Evolutionary conservation across 2,113 vertebrate species (phyloP).

Genomic region (Aegotheles bennettii): DNA sequence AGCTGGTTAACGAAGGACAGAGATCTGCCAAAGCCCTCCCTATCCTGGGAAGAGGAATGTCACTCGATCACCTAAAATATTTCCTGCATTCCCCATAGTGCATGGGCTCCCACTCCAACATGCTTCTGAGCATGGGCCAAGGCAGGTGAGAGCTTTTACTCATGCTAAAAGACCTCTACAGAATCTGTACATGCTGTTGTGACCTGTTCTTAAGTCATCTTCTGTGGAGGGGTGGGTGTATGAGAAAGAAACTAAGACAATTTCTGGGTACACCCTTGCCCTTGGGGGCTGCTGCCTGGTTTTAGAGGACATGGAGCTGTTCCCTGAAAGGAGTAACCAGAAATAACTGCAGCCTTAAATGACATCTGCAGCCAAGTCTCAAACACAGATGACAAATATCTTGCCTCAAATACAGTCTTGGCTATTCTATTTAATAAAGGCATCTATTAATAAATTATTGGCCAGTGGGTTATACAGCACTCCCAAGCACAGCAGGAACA

Average conservation of each 20-base stretch:
- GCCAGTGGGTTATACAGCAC: neutral
- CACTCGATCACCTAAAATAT: accelerated
- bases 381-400: neutral
- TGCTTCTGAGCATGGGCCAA: accelerated
- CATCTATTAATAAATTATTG: neutral
- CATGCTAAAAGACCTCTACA: neutral
- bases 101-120: neutral
- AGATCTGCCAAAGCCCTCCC: neutral
- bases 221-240: neutral
- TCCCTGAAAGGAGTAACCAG: neutral
- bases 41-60: neutral
- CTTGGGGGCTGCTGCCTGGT: neutral
- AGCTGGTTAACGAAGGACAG: neutral
- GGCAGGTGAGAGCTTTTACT: neutral
- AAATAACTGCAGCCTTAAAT: neutral
- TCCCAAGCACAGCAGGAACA: neutral
- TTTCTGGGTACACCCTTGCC: neutral
- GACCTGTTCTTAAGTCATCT: neutral
- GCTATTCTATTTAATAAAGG: neutral
- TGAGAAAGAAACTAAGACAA: neutral
- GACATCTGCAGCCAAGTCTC: neutral
- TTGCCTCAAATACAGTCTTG: neutral
- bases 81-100: neutral
- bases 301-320: neutral
- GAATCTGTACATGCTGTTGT: neutral